These are phyloP conservation scores for Chionoecetes opilio DNA, from an alignment of 1,140 invertebrate genomes.

Conservation along the genomic window DNA sequence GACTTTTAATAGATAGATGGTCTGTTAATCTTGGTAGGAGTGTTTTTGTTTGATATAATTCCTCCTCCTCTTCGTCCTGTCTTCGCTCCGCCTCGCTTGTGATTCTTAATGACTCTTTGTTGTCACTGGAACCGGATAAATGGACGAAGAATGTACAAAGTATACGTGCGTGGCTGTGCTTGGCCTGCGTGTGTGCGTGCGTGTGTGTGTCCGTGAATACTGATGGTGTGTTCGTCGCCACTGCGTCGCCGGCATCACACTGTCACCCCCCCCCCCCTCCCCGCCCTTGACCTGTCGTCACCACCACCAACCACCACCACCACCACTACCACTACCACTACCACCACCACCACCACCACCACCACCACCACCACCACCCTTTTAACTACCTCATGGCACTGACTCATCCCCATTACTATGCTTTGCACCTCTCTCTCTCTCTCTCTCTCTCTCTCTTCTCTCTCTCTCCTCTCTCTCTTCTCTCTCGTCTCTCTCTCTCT, in stretches of 20 bases:
- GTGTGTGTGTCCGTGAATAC: constrained; percentile 39
- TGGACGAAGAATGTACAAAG: no score
- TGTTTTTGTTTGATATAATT: no score
- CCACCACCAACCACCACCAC: not conserved
- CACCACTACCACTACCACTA: not conserved
- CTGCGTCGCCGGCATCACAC: not conserved
- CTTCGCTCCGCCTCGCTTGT: no score
- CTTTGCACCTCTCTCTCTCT: not conserved
- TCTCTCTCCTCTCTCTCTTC: not conserved
- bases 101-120: no score
- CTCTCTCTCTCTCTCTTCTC: not conserved
- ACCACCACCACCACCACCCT: not conserved
- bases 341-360: not conserved
- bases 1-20: no score
- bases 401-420: not conserved
- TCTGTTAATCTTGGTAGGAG: no score
- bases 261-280: not conserved
- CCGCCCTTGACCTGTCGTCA: not conserved
- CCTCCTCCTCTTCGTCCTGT: no score
- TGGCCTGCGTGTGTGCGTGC: not conserved
- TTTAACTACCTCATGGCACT: no score
- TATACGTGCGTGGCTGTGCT: not conserved
- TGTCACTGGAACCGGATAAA: no score
- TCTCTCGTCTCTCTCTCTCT: not conserved
- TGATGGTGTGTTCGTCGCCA: not conserved